These are phyloP conservation scores for Lymantria monacha DNA, from an alignment of 2,888 invertebrate species.

Conservation along the genomic window DNA sequence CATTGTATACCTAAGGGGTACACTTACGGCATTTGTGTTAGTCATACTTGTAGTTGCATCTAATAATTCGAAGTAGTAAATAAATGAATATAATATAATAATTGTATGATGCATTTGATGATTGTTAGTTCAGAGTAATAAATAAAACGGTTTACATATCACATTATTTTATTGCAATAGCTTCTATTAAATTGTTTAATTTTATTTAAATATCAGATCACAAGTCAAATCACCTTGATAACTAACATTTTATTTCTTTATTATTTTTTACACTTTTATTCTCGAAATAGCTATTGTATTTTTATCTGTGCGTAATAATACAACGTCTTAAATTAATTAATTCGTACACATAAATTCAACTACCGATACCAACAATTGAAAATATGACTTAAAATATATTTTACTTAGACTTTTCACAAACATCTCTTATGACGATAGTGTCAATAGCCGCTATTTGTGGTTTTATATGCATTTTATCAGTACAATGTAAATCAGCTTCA, in stretches of 20 bases:
- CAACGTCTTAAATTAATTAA: no score
- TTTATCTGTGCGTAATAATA: no score
- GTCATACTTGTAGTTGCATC: constrained; percentile 62
- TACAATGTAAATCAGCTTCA: constrained; percentile 69
- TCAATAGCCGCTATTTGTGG: constrained; percentile 56
- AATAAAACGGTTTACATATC: constrained; percentile 17
- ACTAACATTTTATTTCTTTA: no score
- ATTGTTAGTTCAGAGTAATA: neutral
- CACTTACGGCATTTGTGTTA: constrained; percentile 63
- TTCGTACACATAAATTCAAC: neutral
- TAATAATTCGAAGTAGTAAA: constrained; percentile 32
- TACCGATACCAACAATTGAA: neutral
- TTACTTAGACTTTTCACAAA: constrained; percentile 68
- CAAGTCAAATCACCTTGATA: no score
- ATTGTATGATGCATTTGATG: constrained; percentile 7
- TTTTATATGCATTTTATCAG: constrained; percentile 51
- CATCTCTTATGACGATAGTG: constrained; percentile 50
- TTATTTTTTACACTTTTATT: no score
- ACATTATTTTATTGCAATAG: constrained; percentile 3
- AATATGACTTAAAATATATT: no score
- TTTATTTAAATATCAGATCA: no score
- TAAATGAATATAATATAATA: no score
- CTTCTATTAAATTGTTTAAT: no score
- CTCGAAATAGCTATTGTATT: no score
- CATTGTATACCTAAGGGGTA: constrained; percentile 73